Evolutionary conservation across 2,797 vertebrate species (phyloP).

Genomic region (Coluber constrictor): DNA sequence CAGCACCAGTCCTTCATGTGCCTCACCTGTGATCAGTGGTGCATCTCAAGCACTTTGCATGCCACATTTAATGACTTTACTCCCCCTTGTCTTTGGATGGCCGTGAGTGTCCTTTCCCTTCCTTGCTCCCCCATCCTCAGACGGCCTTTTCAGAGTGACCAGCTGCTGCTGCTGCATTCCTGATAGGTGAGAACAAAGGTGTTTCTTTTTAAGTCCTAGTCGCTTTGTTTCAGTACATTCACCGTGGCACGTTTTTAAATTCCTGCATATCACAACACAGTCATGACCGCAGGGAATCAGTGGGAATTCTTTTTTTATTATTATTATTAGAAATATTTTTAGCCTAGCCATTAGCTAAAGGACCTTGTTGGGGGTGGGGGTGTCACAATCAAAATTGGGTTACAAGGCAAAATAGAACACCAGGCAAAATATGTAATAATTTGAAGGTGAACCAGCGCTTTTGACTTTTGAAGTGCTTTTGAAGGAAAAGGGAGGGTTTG

Average conservation of each 20-base stretch:
- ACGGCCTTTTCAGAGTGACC: background rate
- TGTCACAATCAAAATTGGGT: background rate
- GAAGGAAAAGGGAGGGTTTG: background rate
- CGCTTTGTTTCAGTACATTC: background rate
- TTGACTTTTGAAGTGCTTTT: background rate
- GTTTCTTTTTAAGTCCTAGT: background rate
- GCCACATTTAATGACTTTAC: background rate
- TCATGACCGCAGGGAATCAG: background rate
- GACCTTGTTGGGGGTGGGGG: background rate
- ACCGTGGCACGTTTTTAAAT: background rate
- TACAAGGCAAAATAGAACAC: background rate
- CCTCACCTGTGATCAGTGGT: background rate
- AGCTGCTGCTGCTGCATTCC: background rate
- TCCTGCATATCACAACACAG: background rate
- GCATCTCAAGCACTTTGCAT: background rate
- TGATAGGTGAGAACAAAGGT: background rate
- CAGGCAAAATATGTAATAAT: background rate
- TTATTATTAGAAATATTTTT: background rate
- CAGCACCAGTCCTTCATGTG: background rate
- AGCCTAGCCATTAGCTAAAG: background rate
- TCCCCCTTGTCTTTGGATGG: background rate
- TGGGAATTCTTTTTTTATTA: background rate
- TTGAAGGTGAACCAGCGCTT: background rate
- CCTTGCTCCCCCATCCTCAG: background rate
- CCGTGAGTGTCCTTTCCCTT: background rate